Base-by-base conservation (phyloP, 1,140 invertebrate species). In the Drosophila bipectinata region DNA sequence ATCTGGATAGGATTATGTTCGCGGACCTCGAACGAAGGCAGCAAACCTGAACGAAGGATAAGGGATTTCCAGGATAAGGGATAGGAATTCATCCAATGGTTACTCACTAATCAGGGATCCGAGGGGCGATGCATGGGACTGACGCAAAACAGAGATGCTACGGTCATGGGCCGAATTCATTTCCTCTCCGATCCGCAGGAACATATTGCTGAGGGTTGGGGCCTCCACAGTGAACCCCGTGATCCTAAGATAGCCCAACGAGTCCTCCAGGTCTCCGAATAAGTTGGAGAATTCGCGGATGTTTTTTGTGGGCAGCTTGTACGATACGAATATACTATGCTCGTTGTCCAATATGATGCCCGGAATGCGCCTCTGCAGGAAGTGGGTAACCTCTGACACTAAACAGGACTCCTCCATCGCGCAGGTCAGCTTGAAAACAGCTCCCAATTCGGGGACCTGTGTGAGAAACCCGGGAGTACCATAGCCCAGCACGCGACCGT, bases 161-260 rank as follows among this genome's bases (percentile, higher is more conserved):
- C 1, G 9, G 10, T 39, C n/a, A 18, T 3, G 5, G 4, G 7
- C 3, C 4, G 10, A 10, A 4, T 14, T 14, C 55, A 62, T 32
- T 18, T 49, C 21, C 2, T 9, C n/a, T 0, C 60, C 54, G 0
- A 83, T 62, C 1, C 49, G 63, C 8, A 59, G 24, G 67, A 94
- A 94, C 4, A 97, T 96, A 90, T 98, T 97, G 91, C 98, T 97
- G 44, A 98, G 90, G 0, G 97, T 97, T 7, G 97, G 98, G 95
- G 98, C 97, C 14, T 96, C 97, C 0, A 98, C 95, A 0, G 96
- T 96, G 90, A 97, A 98, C 84, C 95, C 97, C 58, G 93, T 94
- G 52, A 98, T 4, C 18, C 14, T 21, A 14, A 88, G 52, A 10
- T 30, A 14, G 0, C 28, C 18, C 8, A 53, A 1, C 4, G 53